A percentile compares a stretch with the other conserved stretches of the same genome.
These are phyloP conservation scores for Tachina grossa DNA, from an alignment of 2,888 invertebrate species.

Conservation along the genomic window DNA sequence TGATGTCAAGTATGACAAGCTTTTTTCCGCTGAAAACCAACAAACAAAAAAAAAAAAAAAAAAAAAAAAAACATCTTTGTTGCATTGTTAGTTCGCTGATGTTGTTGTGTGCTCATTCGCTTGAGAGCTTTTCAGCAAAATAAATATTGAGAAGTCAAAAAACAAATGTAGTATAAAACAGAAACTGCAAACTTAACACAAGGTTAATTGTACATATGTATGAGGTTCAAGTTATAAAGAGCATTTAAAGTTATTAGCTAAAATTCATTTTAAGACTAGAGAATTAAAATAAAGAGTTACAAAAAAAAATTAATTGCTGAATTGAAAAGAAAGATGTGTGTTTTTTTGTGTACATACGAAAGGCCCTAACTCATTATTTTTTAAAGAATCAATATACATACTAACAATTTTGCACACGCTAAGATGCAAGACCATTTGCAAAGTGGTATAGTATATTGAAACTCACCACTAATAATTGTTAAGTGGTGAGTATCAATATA, in stretches of 20 bases:
- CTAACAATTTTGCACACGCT: no score
- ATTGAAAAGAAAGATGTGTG: constrained; percentile 46
- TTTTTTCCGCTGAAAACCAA: constrained; percentile 52
- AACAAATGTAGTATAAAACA: constrained; percentile 29
- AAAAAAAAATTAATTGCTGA: neutral
- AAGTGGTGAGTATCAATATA: no score
- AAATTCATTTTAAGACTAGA: constrained; percentile 30
- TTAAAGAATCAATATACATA: no score
- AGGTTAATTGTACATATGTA: constrained; percentile 63
- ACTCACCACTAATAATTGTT: no score
- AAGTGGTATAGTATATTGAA: no score
- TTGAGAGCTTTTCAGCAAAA: constrained; percentile 53
- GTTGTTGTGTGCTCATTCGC: constrained; percentile 37
- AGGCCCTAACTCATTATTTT: no score
- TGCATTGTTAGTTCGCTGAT: constrained; percentile 20
- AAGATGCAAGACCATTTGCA: no score
- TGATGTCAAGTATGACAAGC: constrained; percentile 67
- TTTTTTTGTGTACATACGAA: constrained; percentile 3
- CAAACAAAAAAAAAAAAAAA: no score
- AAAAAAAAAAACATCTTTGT: constrained; percentile 23
- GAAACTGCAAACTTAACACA: constrained; percentile 26
- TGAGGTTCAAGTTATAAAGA: constrained; percentile 37
- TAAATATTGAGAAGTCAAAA: constrained; percentile 47
- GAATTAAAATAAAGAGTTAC: constrained; percentile 28
- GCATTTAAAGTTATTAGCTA: constrained; percentile 13